Evolutionary conservation across 2,797 vertebrate genomes (phyloP).

Genomic region (Neosilurus hyrtlii): DNA sequence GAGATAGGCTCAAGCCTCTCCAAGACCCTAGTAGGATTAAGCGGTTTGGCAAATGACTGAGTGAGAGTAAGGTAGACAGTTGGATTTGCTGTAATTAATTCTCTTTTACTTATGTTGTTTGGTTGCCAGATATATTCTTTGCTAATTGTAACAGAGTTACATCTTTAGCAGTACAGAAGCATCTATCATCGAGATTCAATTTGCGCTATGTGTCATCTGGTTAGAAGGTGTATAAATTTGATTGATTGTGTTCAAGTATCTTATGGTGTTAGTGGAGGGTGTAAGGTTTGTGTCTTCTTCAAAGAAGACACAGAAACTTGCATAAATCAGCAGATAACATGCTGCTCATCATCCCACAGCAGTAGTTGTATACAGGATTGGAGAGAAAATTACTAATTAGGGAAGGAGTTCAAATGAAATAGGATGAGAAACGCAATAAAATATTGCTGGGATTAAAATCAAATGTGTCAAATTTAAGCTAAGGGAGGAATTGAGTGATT

Average conservation of each 20-base stretch:
- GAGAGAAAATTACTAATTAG: background rate
- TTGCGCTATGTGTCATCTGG: background rate
- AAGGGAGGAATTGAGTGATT: background rate
- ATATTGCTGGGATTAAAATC: background rate
- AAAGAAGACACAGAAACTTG: background rate
- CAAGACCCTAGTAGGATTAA: too few relatives aligned
- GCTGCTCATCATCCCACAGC: background rate
- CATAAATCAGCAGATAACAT: background rate
- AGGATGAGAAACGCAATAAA: background rate
- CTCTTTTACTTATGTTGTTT: background rate
- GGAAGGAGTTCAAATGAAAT: background rate
- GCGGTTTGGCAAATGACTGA: too few relatives aligned
- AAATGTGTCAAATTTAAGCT: background rate
- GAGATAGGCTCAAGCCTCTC: too few relatives aligned
- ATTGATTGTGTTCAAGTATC: background rate
- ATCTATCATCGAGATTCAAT: background rate
- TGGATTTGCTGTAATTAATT: background rate
- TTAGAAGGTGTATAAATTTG: background rate
- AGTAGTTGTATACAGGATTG: background rate
- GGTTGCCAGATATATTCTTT: background rate
- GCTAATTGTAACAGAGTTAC: background rate
- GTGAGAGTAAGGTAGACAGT: background rate
- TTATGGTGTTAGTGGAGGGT: background rate
- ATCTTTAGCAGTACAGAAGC: background rate
- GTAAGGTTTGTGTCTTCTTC: background rate